Base-by-base conservation (phyloP, 2,888 invertebrate species). In the Nomada hirtipes region DNA sequence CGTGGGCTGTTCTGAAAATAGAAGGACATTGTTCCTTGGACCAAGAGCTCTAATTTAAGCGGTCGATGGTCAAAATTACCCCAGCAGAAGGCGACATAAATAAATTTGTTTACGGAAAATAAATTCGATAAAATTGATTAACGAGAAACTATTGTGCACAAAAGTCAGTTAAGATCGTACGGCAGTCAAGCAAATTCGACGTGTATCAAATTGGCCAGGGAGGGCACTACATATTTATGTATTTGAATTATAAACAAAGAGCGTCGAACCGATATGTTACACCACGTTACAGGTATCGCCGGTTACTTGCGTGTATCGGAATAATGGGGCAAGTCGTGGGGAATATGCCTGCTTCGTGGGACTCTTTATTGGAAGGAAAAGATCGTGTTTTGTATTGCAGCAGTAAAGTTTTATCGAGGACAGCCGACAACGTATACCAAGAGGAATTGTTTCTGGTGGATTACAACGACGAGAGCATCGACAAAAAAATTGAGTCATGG, bases 371-470 rank as follows among this genome's bases (percentile, higher is more conserved):
- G 29, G 82, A 89, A 44, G 90, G 91, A 68, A 86, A 64, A 68
- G 82, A 91, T 73, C 87, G 90, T 20, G 86, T 90, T 44, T 53
- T 91, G 13, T 89, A 87, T 26, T 91, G 89, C 89, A 91, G 91
- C 64, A 82, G 86, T 0, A 90, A 91, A 76, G 85, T 92, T 15
- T 64, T 92, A 7, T 89, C 90, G 4, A 82, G 84, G 68, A 84
- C 89, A 2, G 85, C 88, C 18, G 91, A 91, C 60, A 91, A 89
- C 29, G 76, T 91, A 53, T 81, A 73, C 4, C 81, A 82, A 44
- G 92, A 91, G 57, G 86, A 90, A 42, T 86, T 86, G 2, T 90
- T 91, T 53, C 57, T 90, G 36, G 86, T 87, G 50, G 89, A 91
- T 23, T 90, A 89, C 64, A 82, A 87, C 23, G 80, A 87, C 2